Evolutionary conservation across 2,888 invertebrate genomes (phyloP), one percentile per base, ranked within the genome.

Genomic region (Apotomis capreana): DNA sequence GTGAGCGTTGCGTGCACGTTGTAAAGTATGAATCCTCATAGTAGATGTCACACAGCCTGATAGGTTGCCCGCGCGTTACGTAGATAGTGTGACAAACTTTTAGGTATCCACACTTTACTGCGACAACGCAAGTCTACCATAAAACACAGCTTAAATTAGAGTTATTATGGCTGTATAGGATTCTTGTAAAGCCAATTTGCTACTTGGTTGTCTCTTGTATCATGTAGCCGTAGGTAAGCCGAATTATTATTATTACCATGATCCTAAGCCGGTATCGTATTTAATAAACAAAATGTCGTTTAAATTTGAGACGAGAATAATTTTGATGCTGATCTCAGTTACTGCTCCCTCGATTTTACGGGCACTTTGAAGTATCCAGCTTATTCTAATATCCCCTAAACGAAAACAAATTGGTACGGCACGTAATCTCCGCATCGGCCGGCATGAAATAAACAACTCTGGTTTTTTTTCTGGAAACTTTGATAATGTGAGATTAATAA

Each of bases 241-340:
- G n/a, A 36, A 40, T 10, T 40, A 54, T 54, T 15, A 12, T 13
- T 55, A 64, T 64, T 4, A 10, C 26, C 40, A 3, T 6, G 40
- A 52, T 52, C 37, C 40, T 15, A 26, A 52, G 40, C 36, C n/a
- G 40, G 51, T n/a, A 64, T 46, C 46, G 36, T 46, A 63, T 58
- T 65, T 59, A 63, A 61, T 63, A 58, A 58, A 15, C 13, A 15
- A 44, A 64, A 58, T 52, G 52, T 70, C 52, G 59, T 36, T 44
- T 36, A 59, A 55, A 65, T 54, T 65, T 46, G 46, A 54, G 12
- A 46, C 52, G 46, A 36, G 44, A 36, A 46, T 65, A 60, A 59
- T 52, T 60, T 37, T 13, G 54, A 60, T 52, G n/a, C 26, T 8
- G 37, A 13, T 59, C 13, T 54, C 54, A 4, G 10, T 49, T 3